Conservation (phyloP, 2,113 vertebrate genomes). For the Ictalurus furcatus region DNA sequence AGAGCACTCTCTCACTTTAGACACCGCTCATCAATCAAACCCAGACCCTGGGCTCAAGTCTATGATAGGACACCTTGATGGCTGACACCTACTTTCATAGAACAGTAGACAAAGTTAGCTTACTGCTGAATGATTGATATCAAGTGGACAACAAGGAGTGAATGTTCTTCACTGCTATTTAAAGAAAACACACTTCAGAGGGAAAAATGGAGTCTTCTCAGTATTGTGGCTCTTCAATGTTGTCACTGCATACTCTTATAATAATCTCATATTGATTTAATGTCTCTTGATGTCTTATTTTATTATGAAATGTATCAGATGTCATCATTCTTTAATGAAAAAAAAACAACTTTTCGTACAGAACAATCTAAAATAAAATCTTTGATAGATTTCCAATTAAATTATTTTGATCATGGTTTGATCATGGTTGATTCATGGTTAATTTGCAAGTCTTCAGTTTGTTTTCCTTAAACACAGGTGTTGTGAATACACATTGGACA, state of each 20-base stretch:
- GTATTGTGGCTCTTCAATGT: background rate
- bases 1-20: slow-evolving; percentile 26
- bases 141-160: background rate
- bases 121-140: slow-evolving; percentile 40
- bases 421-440: no score
- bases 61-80: slow-evolving; percentile 55
- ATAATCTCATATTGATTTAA: slow-evolving; percentile 9
- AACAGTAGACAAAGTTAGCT: slow-evolving; percentile 37
- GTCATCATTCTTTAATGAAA: background rate
- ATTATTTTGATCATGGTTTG: background rate
- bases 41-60: slow-evolving; percentile 38
- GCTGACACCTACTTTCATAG: slow-evolving; percentile 40
- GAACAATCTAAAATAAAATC: background rate
- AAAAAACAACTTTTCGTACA: background rate
- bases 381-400: background rate
- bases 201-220: background rate
- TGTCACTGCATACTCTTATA: background rate
- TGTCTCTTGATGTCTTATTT: background rate
- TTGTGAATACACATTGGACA: background rate
- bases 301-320: background rate
- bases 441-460: background rate
- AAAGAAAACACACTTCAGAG: background rate
- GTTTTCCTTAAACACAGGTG: background rate
- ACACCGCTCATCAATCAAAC: slow-evolving; percentile 52
- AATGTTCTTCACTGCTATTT: background rate